These are phyloP conservation scores for Zaprionus bogoriensis DNA, from an alignment of 2,888 invertebrate species.

Conservation along the genomic window DNA sequence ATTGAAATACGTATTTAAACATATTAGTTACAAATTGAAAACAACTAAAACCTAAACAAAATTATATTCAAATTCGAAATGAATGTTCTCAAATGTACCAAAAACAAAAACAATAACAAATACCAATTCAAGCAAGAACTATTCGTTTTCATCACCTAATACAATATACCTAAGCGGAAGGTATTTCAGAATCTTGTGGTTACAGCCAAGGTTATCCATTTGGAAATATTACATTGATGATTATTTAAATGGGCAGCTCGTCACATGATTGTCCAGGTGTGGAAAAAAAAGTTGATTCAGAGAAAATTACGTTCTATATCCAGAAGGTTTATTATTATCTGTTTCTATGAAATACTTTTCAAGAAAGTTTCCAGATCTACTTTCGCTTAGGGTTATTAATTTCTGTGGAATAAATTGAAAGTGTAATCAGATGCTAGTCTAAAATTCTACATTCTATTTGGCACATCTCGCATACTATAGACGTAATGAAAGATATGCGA, in stretches of 20 bases:
- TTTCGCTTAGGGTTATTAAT: too few relatives aligned
- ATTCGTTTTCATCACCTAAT: neutral
- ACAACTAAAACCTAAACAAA: conserved; percentile 40
- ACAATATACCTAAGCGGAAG: conserved; percentile 2
- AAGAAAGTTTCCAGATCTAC: too few relatives aligned
- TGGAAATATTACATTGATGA: too few relatives aligned
- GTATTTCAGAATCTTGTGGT: too few relatives aligned
- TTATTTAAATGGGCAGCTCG: too few relatives aligned
- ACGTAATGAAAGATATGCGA: too few relatives aligned
- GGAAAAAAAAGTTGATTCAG: too few relatives aligned
- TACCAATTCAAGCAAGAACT: conserved; percentile 5
- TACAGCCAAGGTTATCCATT: too few relatives aligned
- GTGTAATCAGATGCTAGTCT: neutral
- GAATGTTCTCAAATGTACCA: conserved; percentile 74
- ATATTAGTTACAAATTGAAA: conserved; percentile 48
- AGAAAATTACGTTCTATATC: too few relatives aligned
- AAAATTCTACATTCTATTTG: neutral
- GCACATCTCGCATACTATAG: too few relatives aligned
- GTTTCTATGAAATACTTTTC: neutral
- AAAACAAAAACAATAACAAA: conserved; percentile 31
- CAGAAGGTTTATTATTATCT: too few relatives aligned
- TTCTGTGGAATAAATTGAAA: conserved; percentile 4
- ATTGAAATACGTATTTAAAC: conserved; percentile 49
- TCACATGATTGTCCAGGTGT: too few relatives aligned
- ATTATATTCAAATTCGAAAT: conserved; percentile 64